Evolutionary conservation across 2,888 invertebrate species (phyloP).

Genomic region (Hyposoter didymator): DNA sequence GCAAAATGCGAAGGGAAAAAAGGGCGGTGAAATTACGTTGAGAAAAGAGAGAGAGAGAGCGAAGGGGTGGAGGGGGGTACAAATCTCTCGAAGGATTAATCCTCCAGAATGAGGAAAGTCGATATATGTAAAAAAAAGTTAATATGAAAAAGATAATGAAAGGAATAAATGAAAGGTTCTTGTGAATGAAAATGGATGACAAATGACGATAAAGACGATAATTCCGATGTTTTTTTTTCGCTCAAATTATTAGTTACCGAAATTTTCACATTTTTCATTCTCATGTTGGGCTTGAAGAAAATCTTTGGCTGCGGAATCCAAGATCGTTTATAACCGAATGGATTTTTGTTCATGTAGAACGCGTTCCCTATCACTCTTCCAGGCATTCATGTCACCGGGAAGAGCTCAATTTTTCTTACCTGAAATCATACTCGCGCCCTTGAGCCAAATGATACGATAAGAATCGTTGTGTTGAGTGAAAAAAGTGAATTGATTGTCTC

Average conservation of each 20-base stretch:
- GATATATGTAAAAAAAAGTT: conserved; percentile 12
- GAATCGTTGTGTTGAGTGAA: background rate
- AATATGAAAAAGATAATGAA: background rate
- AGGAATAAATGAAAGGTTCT: background rate
- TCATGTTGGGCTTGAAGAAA: background rate
- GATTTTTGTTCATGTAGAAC: background rate
- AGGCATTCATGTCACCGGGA: conserved; percentile 30
- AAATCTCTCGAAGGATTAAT: conserved; percentile 2
- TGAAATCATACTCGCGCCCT: background rate
- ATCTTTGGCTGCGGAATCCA: background rate
- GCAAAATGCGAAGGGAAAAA: conserved; percentile 70
- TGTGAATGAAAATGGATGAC: background rate
- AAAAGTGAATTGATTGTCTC: background rate
- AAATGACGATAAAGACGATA: background rate
- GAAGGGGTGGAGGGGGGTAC: background rate
- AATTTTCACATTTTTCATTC: background rate
- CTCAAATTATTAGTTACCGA: background rate
- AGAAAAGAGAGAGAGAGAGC: background rate
- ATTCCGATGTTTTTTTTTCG: background rate
- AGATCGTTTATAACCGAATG: background rate
- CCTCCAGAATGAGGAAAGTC: conserved; percentile 22
- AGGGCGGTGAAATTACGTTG: conserved; percentile 64
- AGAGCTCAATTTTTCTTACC: background rate
- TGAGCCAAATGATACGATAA: background rate
- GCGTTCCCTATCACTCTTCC: background rate